Evolutionary conservation across 2,797 vertebrate genomes (phyloP).

Genomic region (Poeciliopsis presidionis): DNA sequence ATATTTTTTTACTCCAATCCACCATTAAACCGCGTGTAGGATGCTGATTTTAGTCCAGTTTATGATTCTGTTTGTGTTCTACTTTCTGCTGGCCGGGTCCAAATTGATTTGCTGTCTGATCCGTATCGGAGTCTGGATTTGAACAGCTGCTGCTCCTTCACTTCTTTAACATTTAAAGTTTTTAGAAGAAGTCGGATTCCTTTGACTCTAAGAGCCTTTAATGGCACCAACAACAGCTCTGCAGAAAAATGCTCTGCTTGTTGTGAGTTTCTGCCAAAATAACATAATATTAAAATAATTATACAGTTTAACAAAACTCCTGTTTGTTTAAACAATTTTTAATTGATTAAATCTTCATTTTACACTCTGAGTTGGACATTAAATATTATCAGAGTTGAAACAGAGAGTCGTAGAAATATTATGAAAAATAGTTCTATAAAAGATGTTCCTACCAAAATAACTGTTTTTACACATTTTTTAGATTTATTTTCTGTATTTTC

Average conservation of each 20-base stretch:
- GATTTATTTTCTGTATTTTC: background rate
- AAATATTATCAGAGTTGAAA: background rate
- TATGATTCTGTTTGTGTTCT: background rate
- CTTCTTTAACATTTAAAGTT: background rate
- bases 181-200: background rate
- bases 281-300: background rate
- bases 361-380: background rate
- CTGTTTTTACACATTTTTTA: background rate
- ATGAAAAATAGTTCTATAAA: background rate
- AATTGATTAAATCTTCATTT: background rate
- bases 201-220: background rate
- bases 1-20: background rate
- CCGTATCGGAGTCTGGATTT: background rate
- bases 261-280: background rate
- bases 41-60: background rate
- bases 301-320: background rate
- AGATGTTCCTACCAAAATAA: background rate
- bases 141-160: background rate
- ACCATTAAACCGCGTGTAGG: background rate
- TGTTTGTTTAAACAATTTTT: background rate
- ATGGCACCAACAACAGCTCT: background rate
- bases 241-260: background rate
- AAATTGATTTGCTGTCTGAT: background rate
- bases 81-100: background rate
- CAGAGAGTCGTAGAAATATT: background rate